These are phyloP conservation scores for Holothuria leucospilota DNA, from an alignment of 53 echinoderm and acorn worm genomes.

Conservation along the genomic window DNA sequence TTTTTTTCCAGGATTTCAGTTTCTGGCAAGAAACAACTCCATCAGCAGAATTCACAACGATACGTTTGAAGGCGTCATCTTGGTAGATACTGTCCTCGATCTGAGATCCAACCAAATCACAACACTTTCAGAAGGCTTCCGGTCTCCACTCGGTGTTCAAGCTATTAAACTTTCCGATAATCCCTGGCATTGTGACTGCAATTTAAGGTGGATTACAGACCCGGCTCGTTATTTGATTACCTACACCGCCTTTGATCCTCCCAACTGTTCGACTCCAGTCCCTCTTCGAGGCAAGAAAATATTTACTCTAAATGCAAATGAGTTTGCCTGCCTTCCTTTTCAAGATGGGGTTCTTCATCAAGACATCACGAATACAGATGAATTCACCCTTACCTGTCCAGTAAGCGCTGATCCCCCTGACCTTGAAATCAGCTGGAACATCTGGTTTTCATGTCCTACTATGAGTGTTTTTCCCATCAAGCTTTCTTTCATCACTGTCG, in stretches of 20 bases:
- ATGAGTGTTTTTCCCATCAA: too few species aligned
- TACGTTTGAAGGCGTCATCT: not conserved
- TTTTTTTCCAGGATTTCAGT: not conserved
- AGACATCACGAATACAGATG: not conserved
- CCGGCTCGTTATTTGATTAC: not conserved
- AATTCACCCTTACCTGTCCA: slow-evolving; percentile 23
- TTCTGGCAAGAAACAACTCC: not conserved
- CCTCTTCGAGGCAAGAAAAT: not conserved
- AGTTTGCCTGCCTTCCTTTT: slow-evolving; percentile 13
- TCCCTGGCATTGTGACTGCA: slow-evolving; percentile 34
- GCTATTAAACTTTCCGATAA: not conserved
- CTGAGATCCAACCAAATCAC: slow-evolving; percentile 19
- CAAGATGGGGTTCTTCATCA: not conserved
- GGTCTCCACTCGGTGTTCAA: not conserved
- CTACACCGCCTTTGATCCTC: not conserved
- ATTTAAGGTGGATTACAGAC: slow-evolving; percentile 25
- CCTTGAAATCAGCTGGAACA: slow-evolving; percentile 15
- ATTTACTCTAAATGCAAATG: not conserved
- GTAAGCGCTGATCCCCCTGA: slow-evolving; percentile 17
- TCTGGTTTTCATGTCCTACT: not conserved
- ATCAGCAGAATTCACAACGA: slow-evolving; percentile 20
- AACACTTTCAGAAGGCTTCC: not conserved
- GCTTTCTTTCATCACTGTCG: too few species aligned
- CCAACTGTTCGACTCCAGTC: not conserved
- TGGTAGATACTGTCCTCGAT: not conserved